Percentiles rank a stretch among this genome's conserved stretches.
phyloP scores from a whole-genome alignment of 1,140 invertebrate genomes.

The Solenopsis invicta region DNA sequence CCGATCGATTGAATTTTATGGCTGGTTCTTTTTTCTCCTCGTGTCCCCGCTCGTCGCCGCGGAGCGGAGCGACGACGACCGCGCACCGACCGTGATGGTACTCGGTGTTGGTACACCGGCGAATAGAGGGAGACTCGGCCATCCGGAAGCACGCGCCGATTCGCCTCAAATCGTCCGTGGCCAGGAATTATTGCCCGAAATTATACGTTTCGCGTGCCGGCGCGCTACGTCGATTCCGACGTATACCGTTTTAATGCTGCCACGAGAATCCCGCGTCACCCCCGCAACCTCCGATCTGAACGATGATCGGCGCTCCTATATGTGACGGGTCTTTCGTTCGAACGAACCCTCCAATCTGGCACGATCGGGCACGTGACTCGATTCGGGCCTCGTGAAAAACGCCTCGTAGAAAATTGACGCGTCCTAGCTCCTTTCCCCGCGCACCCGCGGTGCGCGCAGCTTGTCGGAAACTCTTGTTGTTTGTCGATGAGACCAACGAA shows the following conservation, averaged over 20 bases:
- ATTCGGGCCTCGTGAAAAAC: constrained; percentile 29
- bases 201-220: constrained; percentile 69
- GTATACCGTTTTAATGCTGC: constrained; percentile 34
- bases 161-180: constrained; percentile 80
- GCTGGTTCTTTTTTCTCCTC: constrained; percentile 48
- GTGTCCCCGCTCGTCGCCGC: constrained; percentile 13
- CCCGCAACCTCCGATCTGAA: neutral
- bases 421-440: neutral
- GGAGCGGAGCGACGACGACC: neutral
- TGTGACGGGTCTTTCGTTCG: constrained; percentile 31
- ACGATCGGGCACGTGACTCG: constrained; percentile 62
- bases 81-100: constrained; percentile 26
- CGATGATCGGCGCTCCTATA: constrained; percentile 1
- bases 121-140: constrained; percentile 56
- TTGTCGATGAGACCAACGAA: constrained; percentile 45
- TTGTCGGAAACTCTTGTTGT: neutral
- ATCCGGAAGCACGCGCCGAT: constrained; percentile 79
- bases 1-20: constrained; percentile 77
- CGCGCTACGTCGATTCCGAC: constrained; percentile 41
- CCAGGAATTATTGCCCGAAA: constrained; percentile 72
- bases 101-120: constrained; percentile 17
- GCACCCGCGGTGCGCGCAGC: neutral
- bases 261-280: constrained; percentile 27
- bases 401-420: constrained; percentile 41
- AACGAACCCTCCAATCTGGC: constrained; percentile 28